phyloP scores from a whole-genome alignment of 2,888 invertebrate species.

The Mylabris sibirica region DNA sequence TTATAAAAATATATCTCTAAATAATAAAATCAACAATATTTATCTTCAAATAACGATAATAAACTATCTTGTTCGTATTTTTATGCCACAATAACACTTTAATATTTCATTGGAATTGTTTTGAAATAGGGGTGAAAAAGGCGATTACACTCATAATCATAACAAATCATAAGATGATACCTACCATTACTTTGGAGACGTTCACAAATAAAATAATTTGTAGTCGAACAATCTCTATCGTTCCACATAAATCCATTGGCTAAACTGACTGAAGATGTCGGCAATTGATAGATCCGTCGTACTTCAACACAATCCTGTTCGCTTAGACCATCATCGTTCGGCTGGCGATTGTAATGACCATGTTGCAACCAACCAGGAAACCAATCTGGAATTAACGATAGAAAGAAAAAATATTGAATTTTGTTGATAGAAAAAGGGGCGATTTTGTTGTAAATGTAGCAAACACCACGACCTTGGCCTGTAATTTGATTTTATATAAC shows the following conservation, averaged over 20 bases:
- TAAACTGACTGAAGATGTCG: conserved; percentile 60
- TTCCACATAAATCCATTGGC: conserved; percentile 80
- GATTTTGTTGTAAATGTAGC: not conserved
- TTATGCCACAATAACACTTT: conserved; percentile 6
- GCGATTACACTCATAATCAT: not conserved
- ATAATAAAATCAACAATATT: not conserved
- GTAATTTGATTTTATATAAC: conserved; percentile 18
- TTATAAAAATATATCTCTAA: not conserved
- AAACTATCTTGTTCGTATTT: not conserved
- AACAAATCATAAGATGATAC: conserved; percentile 40
- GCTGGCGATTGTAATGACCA: conserved; percentile 72
- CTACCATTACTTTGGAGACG: conserved; percentile 72
- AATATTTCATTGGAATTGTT: conserved; percentile 10
- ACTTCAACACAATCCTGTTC: conserved; percentile 85
- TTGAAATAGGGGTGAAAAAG: not conserved
- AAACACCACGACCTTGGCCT: conserved; percentile 25
- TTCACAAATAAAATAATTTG: conserved; percentile 80
- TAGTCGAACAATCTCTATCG: conserved; percentile 76
- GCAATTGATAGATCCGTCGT: conserved; percentile 70
- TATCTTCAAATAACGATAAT: not conserved
- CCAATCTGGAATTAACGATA: conserved; percentile 70
- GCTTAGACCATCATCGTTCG: conserved; percentile 83
- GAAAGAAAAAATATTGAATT: not conserved
- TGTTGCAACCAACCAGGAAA: conserved; percentile 81
- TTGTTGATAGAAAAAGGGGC: not conserved